Evolutionary conservation across 2,888 invertebrate species (phyloP), one percentile per base, ranked within the genome.

Genomic region (Drosophila planitibia): DNA sequence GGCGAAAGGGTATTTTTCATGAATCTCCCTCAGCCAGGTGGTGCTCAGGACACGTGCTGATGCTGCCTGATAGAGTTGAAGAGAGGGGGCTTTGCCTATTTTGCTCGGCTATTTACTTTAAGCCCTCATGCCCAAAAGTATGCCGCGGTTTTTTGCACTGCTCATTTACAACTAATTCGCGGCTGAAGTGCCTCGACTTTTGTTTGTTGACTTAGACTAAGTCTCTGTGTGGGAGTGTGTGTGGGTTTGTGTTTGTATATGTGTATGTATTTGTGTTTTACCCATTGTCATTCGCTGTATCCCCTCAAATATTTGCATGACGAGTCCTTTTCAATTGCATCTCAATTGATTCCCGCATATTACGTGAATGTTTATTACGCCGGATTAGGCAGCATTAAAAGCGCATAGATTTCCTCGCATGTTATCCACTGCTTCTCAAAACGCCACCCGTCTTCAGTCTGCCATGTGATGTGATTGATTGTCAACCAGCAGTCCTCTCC

Each of bases 361-460:
- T 64, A 79, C 69, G 63, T 74, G 69, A 70, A 85, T 90, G 89
- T 85, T 85, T 86, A 86, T 86, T 90, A 88, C 85, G 90, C 81
- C 89, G 90, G 85, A 86, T 86, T 86, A 86, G 83, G 89, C 85
- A 85, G 90, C 89, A 86, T 86, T 90, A 86, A 89, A 81, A 88
- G 89, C 76, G 66, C 70, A 80, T 68, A 67, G 71, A 54, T 80
- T 66, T 82, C 74, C 64, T 71, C 76, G 69, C 71, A 73, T 75
- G 69, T 65, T 58, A 32, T 44, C 30, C 58, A 22, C 51, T 28
- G 37, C 37, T 32, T 33, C 22, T 51, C 54, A 25, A 14, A 47
- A 47, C 22, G 51, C 30, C 60, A 51, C 58, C 58, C 53, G 65
- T 78, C 83, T 80, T 72, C 62, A 69, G 59, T 80, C 75, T 79